Conservation (phyloP, 2,888 invertebrate species). For the Fragum whitleyi region DNA sequence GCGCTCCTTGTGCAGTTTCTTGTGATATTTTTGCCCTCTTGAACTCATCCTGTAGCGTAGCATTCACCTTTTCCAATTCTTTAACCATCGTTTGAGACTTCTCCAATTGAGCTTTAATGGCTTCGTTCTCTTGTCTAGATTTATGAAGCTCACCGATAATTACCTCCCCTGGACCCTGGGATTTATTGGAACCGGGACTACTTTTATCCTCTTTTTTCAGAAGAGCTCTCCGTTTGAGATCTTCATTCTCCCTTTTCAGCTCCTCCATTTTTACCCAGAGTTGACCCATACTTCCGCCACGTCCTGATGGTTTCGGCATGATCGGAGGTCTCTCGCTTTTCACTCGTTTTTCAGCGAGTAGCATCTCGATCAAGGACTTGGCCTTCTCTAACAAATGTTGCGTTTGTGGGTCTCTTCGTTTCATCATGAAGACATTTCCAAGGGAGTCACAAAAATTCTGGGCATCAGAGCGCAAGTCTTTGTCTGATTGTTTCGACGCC, state of each 20-base stretch:
- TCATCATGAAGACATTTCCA: constrained; percentile 78
- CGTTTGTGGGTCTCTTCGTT: constrained; percentile 79
- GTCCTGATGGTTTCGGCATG: constrained; percentile 57
- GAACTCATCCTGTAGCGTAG: constrained; percentile 76
- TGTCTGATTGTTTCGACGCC: constrained; percentile 62
- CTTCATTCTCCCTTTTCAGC: constrained; percentile 80
- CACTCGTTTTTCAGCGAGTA: constrained; percentile 68
- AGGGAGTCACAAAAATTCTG: constrained; percentile 78
- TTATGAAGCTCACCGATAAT: constrained; percentile 76
- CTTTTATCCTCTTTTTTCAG: constrained; percentile 68
- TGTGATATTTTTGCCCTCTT: constrained; percentile 75
- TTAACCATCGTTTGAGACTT: constrained; percentile 74
- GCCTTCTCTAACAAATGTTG: constrained; percentile 79
- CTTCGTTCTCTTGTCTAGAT: constrained; percentile 73
- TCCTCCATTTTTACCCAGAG: constrained; percentile 82
- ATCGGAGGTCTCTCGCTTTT: constrained; percentile 58
- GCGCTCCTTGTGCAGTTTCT: constrained; percentile 75
- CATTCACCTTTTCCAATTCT: constrained; percentile 73
- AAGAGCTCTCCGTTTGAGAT: constrained; percentile 70
- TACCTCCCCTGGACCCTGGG: constrained; percentile 76
- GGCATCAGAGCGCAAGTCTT: constrained; percentile 76
- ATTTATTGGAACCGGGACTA: constrained; percentile 61
- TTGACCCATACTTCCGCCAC: constrained; percentile 79
- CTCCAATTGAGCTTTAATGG: constrained; percentile 69
- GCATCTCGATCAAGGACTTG: constrained; percentile 71